Conservation (phyloP, 1,140 invertebrate genomes). For the Bathynomus jamesi region DNA sequence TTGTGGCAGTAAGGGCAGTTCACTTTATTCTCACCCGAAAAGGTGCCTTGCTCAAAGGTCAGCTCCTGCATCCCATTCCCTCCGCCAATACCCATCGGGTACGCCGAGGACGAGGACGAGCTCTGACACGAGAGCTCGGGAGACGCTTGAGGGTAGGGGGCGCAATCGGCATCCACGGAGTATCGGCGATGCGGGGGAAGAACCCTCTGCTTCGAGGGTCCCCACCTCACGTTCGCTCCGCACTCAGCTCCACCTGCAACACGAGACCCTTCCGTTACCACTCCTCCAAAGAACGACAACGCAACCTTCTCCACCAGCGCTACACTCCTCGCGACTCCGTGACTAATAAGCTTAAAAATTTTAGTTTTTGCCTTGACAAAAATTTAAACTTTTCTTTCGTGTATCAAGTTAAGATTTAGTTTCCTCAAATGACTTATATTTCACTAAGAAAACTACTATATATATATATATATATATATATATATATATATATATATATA, state of each 20-base stretch:
- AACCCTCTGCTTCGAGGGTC: background rate
- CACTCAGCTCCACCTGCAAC: constrained; percentile 29
- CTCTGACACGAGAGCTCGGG: background rate
- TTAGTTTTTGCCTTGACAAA: no score
- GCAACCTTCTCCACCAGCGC: no score
- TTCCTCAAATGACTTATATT: no score
- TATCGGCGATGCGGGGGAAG: background rate
- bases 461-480: no score
- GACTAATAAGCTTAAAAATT: no score
- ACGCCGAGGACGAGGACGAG: constrained; percentile 5
- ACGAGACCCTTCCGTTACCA: constrained; percentile 26
- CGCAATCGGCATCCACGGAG: constrained; percentile 2
- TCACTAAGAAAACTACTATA: no score
- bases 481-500: constrained; percentile 3
- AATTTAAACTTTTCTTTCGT: no score
- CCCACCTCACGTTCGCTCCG: background rate
- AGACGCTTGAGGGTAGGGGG: constrained; percentile 8
- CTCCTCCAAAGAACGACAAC: background rate
- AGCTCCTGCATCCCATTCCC: background rate
- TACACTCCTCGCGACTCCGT: no score
- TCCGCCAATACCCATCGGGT: constrained; percentile 5
- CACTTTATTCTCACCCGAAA: constrained; percentile 19
- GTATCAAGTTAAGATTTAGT: no score
- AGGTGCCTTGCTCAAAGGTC: background rate
- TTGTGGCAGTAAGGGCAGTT: constrained; percentile 34